These are phyloP conservation scores for Clarias gariepinus DNA, from an alignment of 2,113 vertebrate species.

Conservation along the genomic window DNA sequence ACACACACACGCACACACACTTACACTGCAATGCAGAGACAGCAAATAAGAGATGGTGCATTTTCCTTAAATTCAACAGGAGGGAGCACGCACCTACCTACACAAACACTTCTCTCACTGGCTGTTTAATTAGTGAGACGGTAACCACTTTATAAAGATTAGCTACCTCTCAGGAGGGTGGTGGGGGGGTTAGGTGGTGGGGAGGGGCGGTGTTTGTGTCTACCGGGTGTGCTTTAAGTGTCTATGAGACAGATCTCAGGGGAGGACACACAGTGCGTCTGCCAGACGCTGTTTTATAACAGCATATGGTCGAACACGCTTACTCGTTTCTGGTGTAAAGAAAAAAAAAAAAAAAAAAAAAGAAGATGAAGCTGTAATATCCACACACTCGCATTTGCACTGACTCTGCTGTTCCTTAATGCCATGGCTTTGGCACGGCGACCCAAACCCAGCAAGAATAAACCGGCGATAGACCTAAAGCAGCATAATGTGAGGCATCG, in stretches of 20 bases:
- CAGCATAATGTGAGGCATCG: background rate
- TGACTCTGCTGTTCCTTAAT: conserved; percentile 39
- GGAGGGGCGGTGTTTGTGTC: conserved; percentile 3
- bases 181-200: background rate
- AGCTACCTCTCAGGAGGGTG: conserved; percentile 63
- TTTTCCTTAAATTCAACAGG: conserved; percentile 5
- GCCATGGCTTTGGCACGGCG: conserved; percentile 33
- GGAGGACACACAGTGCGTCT: conserved; percentile 32
- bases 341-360: background rate
- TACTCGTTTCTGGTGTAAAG: conserved; percentile 62
- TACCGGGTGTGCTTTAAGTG: conserved; percentile 68
- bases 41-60: conserved; percentile 24
- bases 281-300: conserved; percentile 73
- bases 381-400: conserved; percentile 40
- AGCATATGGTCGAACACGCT: conserved; percentile 74
- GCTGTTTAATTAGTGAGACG: conserved; percentile 57
- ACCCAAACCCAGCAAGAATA: conserved; percentile 22
- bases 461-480: background rate
- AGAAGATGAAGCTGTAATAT: background rate
- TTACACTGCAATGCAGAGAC: conserved; percentile 32
- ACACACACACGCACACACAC: conserved; percentile 50
- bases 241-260: conserved; percentile 49
- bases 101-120: conserved; percentile 10
- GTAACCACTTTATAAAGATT: conserved; percentile 73
- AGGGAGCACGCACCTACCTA: background rate